Conservation (phyloP, 35 echinoderm and acorn worm species). For the Strongylocentrotus purpuratus region DNA sequence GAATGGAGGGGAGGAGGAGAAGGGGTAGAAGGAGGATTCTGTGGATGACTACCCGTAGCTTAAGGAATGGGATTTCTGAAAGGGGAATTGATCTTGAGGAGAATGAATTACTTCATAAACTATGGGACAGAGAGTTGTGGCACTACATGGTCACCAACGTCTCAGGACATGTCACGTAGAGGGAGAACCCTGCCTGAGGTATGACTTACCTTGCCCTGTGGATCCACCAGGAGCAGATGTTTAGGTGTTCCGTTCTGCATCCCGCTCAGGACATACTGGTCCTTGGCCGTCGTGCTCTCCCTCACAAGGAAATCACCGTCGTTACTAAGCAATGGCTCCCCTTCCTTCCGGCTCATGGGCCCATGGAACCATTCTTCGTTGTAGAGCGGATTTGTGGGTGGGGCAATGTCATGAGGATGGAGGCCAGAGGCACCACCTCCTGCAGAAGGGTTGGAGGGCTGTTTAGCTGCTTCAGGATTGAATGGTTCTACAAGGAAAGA, state of each 20-base stretch:
- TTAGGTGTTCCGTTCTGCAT: constrained; percentile 96
- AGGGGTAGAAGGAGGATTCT: too few species aligned
- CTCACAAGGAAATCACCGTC: constrained; percentile 97
- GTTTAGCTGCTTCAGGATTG: constrained; percentile 41
- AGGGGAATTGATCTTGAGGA: too few species aligned
- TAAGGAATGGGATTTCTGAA: too few species aligned
- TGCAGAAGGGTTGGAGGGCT: constrained; percentile 15
- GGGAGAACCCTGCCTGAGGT: neutral
- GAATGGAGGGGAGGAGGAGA: too few species aligned
- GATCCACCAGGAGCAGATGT: constrained; percentile 93
- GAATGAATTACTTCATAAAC: too few species aligned
- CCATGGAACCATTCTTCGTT: constrained; percentile 97
- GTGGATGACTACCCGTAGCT: too few species aligned
- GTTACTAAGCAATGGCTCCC: constrained; percentile 81
- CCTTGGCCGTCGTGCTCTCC: constrained; percentile 92
- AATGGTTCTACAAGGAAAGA: constrained; percentile 21
- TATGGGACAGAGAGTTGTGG: too few species aligned
- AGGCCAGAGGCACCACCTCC: neutral
- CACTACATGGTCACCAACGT: too few species aligned
- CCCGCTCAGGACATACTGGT: constrained; percentile 98
- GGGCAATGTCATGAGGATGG: neutral
- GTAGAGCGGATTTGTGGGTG: constrained; percentile 49
- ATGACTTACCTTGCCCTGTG: constrained; percentile 88
- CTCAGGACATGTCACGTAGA: too few species aligned
- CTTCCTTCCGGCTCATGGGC: constrained; percentile 86